Evolutionary conservation across 2,888 invertebrate genomes (phyloP).

Genomic region (Tethea ocularis): DNA sequence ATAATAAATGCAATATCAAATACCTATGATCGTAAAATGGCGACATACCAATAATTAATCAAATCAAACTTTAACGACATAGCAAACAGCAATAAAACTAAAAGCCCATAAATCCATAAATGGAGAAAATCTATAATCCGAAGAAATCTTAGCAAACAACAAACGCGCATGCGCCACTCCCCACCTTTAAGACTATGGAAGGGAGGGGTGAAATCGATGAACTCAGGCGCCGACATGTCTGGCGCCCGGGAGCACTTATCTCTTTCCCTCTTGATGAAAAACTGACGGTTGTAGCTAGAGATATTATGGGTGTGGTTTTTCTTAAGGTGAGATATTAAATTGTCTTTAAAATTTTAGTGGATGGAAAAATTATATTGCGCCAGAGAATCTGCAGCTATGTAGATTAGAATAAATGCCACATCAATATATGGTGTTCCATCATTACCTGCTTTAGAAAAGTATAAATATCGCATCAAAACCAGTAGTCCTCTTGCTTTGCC

Average conservation of each 20-base stretch:
- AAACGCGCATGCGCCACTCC: conserved; percentile 58
- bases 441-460: too few species aligned
- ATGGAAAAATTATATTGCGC: background rate
- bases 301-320: conserved; percentile 26
- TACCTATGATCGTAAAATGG: background rate
- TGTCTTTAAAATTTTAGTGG: background rate
- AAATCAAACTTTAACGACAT: background rate
- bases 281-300: conserved; percentile 11
- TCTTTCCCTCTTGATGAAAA: conserved; percentile 18
- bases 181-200: conserved; percentile 15
- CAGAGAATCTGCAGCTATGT: too few species aligned
- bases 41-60: background rate
- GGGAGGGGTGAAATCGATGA: conserved; percentile 57
- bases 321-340: background rate
- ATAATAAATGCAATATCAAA: background rate
- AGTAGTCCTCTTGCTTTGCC: too few species aligned
- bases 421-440: too few species aligned
- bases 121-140: conserved; percentile 60
- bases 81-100: conserved; percentile 26
- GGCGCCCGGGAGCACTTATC: conserved; percentile 52
- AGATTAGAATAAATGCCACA: too few species aligned
- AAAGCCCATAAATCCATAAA: conserved; percentile 28
- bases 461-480: too few species aligned
- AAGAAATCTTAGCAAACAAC: conserved; percentile 62
- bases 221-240: conserved; percentile 79